Percentiles rank a stretch among this genome's conserved stretches.
phyloP scores from a whole-genome alignment of 2,113 vertebrate genomes.

The Calidris pugnax region DNA sequence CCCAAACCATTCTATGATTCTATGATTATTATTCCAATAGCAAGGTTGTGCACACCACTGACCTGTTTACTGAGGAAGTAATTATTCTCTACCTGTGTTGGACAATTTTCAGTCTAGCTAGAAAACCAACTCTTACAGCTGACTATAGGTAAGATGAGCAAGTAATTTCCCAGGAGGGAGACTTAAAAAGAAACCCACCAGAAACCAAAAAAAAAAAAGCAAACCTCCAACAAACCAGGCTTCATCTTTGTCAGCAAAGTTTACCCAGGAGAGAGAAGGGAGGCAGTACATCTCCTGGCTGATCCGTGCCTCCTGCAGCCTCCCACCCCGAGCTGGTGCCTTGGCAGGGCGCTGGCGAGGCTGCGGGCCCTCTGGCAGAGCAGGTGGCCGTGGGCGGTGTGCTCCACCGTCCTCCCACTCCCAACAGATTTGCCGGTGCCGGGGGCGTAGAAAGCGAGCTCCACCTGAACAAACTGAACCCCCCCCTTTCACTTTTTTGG shows the following conservation, averaged over 20 bases:
- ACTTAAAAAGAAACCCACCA: not conserved
- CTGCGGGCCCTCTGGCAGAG: constrained; percentile 9
- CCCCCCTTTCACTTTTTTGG: not conserved
- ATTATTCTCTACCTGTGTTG: not conserved
- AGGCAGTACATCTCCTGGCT: not conserved
- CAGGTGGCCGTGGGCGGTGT: constrained; percentile 17
- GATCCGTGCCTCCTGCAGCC: not conserved
- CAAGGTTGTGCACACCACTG: not conserved
- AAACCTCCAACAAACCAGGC: not conserved
- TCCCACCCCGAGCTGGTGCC: not conserved
- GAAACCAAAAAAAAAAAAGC: not conserved
- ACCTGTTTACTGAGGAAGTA: not conserved
- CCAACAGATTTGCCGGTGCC: not conserved
- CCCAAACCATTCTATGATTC: no score
- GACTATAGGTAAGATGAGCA: not conserved
- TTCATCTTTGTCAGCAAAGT: not conserved
- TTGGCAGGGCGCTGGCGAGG: not conserved
- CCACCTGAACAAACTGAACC: constrained; percentile 26
- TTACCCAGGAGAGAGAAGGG: not conserved
- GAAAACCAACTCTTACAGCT: not conserved
- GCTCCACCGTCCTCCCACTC: constrained; percentile 15
- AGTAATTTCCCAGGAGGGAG: not conserved
- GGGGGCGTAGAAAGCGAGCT: not conserved
- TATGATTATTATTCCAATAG: not conserved
- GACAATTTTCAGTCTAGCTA: not conserved